phyloP scores from a whole-genome alignment of 2,113 vertebrate genomes.

The Pollimyrus isidori region DNA sequence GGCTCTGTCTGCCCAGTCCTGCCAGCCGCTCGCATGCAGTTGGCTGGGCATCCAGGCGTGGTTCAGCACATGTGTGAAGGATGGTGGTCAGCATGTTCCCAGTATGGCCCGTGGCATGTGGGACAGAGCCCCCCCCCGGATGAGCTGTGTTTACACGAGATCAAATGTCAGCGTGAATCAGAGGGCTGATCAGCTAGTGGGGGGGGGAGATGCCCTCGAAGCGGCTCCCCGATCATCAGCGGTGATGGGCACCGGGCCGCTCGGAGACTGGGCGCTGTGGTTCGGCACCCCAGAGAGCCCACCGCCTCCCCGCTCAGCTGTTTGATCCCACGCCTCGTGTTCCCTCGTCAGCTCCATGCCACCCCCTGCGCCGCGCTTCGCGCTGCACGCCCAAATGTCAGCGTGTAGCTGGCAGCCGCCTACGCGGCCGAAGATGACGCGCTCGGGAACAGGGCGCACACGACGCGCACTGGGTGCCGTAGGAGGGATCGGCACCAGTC shows the following conservation, averaged over 20 bases:
- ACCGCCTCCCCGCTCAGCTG: conserved; percentile 20
- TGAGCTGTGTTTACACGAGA: conserved; percentile 54
- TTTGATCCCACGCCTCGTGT: conserved; percentile 12
- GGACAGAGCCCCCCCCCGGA: conserved; percentile 34
- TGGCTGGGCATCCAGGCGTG: neutral
- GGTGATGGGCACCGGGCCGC: neutral
- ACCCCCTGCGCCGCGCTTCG: neutral
- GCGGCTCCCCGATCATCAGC: neutral
- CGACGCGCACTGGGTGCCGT: neutral
- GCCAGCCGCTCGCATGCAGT: neutral
- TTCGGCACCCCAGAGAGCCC: neutral
- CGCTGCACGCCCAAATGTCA: conserved; percentile 22
- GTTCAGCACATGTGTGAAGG: neutral
- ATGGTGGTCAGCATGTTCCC: neutral
- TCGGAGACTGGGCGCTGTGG: neutral
- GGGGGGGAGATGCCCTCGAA: neutral
- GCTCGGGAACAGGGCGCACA: neutral
- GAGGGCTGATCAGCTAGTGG: conserved; percentile 33
- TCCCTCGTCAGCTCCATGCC: neutral
- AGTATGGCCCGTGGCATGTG: conserved; percentile 27
- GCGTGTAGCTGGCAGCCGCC: conserved; percentile 16
- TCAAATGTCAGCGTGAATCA: conserved; percentile 54
- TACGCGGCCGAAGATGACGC: conserved; percentile 3
- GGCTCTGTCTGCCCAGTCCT: neutral
- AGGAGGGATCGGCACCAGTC: neutral